Evolutionary conservation across 2,113 vertebrate genomes (phyloP), one percentile per base, ranked within the genome.

Genomic region (Miniopterus natalensis): DNA sequence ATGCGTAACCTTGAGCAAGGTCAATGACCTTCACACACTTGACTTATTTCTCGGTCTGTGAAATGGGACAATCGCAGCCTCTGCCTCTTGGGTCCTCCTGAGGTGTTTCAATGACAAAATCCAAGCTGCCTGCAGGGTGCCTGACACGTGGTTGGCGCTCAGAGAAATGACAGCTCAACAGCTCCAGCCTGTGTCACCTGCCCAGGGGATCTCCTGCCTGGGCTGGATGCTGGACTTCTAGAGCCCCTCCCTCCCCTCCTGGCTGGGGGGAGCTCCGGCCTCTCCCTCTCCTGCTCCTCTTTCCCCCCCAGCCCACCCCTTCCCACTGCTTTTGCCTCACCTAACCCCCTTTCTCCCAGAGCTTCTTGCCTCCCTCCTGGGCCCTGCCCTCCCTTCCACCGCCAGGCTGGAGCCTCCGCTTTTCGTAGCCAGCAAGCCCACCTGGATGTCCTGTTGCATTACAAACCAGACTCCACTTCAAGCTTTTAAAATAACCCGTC

Each of bases 11-110:
- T n/a, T 23, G 15, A 63, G 49, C 74, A 14, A 36, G 31, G 40
- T 1, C 0, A 51, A 1, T 9, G 20, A 8, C 70, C 84, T 40
- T 29, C 47, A 2, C 6, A 0, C 1, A 5, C 40, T 3, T 17
- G 14, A 2, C 10, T 5, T 9, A 83, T n/a, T 23, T 25, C 80
- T 84, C 40, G 42, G 59, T 59, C 78, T 71, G 73, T 7, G 68
- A 45, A 25, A 13, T 14, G 74, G n/a, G 47, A 45, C 10, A 2
- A 31, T 23, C 10, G 3, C 2, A 14, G 68, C 11, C 8, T 8
- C 25, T 29, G 75, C 36, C 36, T 20, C 80, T 25, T 14, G 4
- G 80, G 66, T 59, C n/a, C 75, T 7, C 3, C 36, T 4, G 45
- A 40, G 49, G 49, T 49, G 17, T 53, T 59, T 59, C 53, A 0